These are phyloP conservation scores for Atrina japonica DNA, from an alignment of 2,888 invertebrate species.

Conservation along the genomic window DNA sequence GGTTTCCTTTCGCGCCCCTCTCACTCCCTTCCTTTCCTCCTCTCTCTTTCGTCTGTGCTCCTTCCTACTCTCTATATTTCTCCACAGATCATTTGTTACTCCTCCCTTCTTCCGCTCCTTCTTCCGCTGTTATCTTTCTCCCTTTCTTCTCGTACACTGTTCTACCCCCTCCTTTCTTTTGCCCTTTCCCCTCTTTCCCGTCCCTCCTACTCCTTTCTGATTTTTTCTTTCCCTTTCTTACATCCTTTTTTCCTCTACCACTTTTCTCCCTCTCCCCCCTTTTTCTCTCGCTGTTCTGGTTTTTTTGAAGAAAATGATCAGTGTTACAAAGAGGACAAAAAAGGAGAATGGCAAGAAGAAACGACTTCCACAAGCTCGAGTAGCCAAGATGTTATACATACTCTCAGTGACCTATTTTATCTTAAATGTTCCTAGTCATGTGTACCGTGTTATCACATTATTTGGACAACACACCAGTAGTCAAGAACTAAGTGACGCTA, in stretches of 20 bases:
- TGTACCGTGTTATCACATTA: constrained; percentile 49
- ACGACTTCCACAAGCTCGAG: constrained; percentile 58
- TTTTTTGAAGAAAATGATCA: constrained; percentile 47
- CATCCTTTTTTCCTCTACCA: neutral
- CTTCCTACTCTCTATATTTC: neutral
- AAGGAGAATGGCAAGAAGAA: constrained; percentile 30
- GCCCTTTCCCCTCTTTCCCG: no score
- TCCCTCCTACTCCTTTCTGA: no score
- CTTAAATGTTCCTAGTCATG: constrained; percentile 60
- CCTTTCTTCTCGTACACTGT: no score
- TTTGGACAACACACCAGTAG: constrained; percentile 24
- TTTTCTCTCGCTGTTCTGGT: neutral
- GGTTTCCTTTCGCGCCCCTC: no score
- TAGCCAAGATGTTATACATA: constrained; percentile 60
- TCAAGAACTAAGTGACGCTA: no score
- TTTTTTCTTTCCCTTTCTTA: no score
- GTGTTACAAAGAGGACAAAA: constrained; percentile 32
- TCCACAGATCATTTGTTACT: neutral
- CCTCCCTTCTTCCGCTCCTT: neutral
- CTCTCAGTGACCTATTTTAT: constrained; percentile 55
- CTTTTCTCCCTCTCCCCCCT: neutral
- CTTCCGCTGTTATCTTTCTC: neutral
- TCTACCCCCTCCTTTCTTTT: no score
- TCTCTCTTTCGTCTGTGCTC: neutral
- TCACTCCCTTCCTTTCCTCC: neutral